phyloP scores from a whole-genome alignment of 23 tunicate species.

The Ascidia mentula region DNA sequence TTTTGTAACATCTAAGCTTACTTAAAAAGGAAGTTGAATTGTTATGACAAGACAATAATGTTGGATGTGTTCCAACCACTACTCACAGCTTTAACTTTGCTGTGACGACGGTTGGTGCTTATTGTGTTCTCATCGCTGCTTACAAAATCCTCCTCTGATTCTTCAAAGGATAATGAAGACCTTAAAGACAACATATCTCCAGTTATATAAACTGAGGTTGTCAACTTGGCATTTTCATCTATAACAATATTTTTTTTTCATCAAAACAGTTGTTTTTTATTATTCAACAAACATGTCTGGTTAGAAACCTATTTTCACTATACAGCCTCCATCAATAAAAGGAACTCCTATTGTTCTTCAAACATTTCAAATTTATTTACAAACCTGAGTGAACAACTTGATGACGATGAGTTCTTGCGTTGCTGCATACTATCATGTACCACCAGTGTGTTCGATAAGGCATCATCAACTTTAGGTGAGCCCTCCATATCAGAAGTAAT shows the following conservation, averaged over 20 bases:
- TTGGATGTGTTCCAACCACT: too few species aligned
- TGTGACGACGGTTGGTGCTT: slow-evolving; percentile 19
- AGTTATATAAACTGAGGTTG: too few species aligned
- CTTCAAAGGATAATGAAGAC: slow-evolving; percentile 87
- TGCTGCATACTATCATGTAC: slow-evolving; percentile 27
- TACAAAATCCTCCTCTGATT: slow-evolving; percentile 85
- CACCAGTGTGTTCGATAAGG: background rate
- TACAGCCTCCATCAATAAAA: too few species aligned
- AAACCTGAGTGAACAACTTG: slow-evolving; percentile 65
- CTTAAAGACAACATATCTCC: too few species aligned
- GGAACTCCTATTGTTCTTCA: too few species aligned
- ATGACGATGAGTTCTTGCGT: slow-evolving; percentile 57
- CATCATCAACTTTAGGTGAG: background rate
- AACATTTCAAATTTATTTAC: background rate
- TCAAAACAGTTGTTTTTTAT: background rate
- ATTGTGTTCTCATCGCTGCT: slow-evolving; percentile 48
- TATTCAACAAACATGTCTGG: too few species aligned
- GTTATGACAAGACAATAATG: too few species aligned
- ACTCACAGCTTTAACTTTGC: slow-evolving; percentile 76
- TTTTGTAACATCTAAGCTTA: too few species aligned
- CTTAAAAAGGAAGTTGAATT: too few species aligned
- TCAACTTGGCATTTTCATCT: too few species aligned
- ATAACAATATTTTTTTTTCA: background rate
- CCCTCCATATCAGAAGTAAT: slow-evolving; percentile 28
- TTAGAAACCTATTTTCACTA: too few species aligned